Percentiles rank a stretch among this genome's conserved stretches.
phyloP scores from a whole-genome alignment of 30 jellyfish, hydroid and myxozoan genomes.

The Morbakka virulenta region DNA sequence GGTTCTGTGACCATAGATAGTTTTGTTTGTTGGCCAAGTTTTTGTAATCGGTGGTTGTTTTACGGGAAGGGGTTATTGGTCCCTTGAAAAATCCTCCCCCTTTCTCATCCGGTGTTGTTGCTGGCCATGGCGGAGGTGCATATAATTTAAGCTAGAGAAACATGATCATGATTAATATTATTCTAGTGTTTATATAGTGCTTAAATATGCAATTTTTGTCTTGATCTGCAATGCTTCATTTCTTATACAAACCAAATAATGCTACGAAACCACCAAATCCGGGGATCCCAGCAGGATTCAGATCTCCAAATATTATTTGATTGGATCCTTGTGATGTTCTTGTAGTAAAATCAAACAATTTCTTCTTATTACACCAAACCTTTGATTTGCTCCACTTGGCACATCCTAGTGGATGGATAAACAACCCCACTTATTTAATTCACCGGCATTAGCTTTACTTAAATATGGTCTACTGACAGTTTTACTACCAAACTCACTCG shows the following conservation, averaged over 20 bases:
- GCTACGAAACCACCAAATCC: no score
- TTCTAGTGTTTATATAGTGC: slow-evolving; percentile 7
- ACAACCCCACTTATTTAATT: slow-evolving; percentile 26
- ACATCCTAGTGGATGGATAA: slow-evolving; percentile 28
- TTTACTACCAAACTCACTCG: neutral
- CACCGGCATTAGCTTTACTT: slow-evolving; percentile 47
- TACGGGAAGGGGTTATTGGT: no score
- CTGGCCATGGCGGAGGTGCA: neutral
- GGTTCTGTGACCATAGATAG: no score
- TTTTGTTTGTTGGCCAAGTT: no score
- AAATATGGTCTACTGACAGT: neutral
- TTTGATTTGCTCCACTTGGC: slow-evolving; percentile 17
- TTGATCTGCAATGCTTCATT: neutral
- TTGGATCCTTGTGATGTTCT: slow-evolving; percentile 34
- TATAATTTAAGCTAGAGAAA: neutral
- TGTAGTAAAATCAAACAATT: slow-evolving; percentile 28
- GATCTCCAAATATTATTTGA: slow-evolving; percentile 48
- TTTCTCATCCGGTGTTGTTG: neutral
- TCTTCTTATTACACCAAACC: slow-evolving; percentile 50
- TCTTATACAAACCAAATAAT: slow-evolving; percentile 9
- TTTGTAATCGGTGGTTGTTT: no score
- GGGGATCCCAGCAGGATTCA: slow-evolving; percentile 19
- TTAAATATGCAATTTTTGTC: slow-evolving; percentile 6
- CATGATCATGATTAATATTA: neutral
- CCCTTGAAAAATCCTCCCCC: neutral